These are phyloP conservation scores for Cyrtorhinus lividipennis DNA, from an alignment of 1,140 invertebrate genomes.

Conservation along the genomic window DNA sequence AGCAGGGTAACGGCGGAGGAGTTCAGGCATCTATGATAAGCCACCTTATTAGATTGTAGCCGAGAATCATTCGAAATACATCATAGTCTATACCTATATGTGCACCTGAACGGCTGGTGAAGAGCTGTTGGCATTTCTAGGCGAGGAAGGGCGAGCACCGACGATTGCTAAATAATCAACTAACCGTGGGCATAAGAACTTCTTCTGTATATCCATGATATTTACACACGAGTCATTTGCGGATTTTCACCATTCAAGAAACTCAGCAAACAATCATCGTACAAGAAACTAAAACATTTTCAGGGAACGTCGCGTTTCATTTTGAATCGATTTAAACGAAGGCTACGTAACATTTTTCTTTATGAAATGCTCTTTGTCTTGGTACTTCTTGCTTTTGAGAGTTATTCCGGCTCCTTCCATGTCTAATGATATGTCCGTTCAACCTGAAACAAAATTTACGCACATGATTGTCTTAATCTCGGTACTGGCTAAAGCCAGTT, in stretches of 20 bases:
- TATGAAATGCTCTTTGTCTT: background rate
- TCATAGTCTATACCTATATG: slow-evolving; percentile 16
- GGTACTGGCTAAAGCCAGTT: too few relatives aligned
- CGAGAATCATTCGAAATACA: background rate
- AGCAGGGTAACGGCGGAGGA: slow-evolving; percentile 88
- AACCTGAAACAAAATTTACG: background rate
- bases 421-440: background rate
- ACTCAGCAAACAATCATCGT: background rate
- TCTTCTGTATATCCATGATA: slow-evolving; percentile 51
- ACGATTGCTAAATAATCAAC: slow-evolving; percentile 95
- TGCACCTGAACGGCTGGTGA: slow-evolving; percentile 55
- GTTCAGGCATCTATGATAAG: slow-evolving; percentile 55
- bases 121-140: slow-evolving; percentile 39
- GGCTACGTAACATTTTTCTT: background rate
- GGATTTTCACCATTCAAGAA: background rate
- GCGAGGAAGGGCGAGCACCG: slow-evolving; percentile 57
- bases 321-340: background rate
- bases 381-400: background rate
- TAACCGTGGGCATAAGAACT: slow-evolving; percentile 64
- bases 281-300: background rate
- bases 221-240: background rate
- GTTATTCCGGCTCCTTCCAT: background rate
- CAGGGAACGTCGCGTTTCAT: background rate
- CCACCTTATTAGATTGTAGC: background rate
- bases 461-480: too few relatives aligned